These are phyloP conservation scores for Romanogobio albipinnatus DNA, from an alignment of 2,113 vertebrate genomes.

Conservation along the genomic window DNA sequence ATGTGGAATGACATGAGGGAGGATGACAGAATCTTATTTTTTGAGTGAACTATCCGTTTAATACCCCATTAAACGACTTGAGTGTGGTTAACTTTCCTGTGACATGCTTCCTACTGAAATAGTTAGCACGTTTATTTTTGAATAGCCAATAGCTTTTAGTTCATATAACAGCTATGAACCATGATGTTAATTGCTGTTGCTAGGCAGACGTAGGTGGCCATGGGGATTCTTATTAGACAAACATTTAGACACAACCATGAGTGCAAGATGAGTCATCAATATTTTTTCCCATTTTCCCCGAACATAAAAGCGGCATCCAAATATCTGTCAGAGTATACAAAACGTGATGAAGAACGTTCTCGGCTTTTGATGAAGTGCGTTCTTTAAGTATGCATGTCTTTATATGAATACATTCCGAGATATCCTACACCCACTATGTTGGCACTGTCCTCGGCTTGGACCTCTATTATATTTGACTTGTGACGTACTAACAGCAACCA, in stretches of 20 bases:
- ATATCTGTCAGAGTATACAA: background rate
- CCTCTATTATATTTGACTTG: background rate
- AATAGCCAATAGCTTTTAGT: background rate
- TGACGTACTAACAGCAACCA: background rate
- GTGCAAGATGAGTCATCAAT: background rate
- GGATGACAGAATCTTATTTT: background rate
- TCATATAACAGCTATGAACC: background rate
- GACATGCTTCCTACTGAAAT: background rate
- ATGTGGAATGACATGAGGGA: background rate
- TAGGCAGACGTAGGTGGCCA: background rate
- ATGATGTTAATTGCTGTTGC: background rate
- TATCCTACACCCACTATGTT: background rate
- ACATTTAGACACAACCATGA: background rate
- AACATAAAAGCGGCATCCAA: background rate
- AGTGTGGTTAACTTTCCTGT: background rate
- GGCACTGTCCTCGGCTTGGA: background rate
- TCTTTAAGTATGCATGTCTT: background rate
- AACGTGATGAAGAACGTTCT: background rate
- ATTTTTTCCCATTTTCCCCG: background rate
- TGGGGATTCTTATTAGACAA: background rate
- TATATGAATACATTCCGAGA: background rate
- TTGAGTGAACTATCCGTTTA: background rate
- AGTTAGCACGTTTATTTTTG: background rate
- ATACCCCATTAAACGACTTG: background rate
- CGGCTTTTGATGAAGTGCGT: background rate